Evolutionary conservation across 2,797 vertebrate genomes (phyloP).

Genomic region (Dicrostonyx torquatus): DNA sequence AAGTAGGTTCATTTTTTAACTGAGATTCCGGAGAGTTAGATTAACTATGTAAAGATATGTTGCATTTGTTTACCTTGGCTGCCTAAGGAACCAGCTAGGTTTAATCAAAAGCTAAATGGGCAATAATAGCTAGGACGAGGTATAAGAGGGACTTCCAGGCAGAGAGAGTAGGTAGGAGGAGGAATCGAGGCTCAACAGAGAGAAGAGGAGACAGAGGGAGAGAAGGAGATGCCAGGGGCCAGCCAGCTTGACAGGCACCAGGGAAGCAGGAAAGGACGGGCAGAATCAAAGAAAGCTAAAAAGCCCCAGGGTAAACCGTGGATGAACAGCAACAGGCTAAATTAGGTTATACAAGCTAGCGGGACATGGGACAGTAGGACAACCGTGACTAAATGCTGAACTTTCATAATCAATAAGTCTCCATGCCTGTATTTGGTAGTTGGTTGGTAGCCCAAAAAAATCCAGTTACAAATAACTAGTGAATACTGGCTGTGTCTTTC

Average conservation of each 20-base stretch:
- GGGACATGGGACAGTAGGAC: too few species aligned
- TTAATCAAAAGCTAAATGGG: not conserved
- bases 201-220: not conserved
- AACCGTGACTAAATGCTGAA: not conserved
- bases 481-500: not conserved
- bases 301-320: not conserved
- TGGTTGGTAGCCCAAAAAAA: not conserved
- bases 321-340: not conserved
- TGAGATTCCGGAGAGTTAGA: not conserved
- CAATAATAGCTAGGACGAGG: not conserved
- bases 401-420: not conserved
- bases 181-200: not conserved
- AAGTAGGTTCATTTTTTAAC: constrained; percentile 14
- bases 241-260: not conserved
- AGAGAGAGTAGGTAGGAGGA: not conserved
- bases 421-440: not conserved
- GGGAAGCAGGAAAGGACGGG: not conserved
- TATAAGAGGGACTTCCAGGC: not conserved
- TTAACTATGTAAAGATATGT: not conserved
- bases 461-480: not conserved
- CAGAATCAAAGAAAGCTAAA: not conserved
- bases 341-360: not conserved
- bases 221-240: not conserved
- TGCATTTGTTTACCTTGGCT: not conserved
- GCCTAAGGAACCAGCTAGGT: not conserved